Evolutionary conservation across 2,888 invertebrate species (phyloP).

Genomic region (Acrocera orbiculus): DNA sequence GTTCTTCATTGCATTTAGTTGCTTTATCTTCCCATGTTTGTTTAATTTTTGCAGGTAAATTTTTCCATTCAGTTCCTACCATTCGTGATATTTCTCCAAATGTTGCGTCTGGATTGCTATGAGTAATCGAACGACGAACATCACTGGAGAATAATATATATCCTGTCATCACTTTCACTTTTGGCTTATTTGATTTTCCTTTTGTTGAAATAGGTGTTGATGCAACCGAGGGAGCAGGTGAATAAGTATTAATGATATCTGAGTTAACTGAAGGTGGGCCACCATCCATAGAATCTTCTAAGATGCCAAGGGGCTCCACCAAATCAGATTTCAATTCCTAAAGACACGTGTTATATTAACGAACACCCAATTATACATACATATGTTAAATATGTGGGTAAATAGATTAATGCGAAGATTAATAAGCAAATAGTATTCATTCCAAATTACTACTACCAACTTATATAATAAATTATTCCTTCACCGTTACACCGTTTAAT

Average conservation of each 20-base stretch:
- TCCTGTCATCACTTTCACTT: slow-evolving; percentile 70
- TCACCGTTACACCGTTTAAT: no score
- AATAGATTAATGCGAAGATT: no score
- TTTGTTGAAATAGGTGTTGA: slow-evolving; percentile 30
- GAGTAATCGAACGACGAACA: slow-evolving; percentile 77
- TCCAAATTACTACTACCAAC: no score
- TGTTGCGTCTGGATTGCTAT: slow-evolving; percentile 82
- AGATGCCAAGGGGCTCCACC: slow-evolving; percentile 29
- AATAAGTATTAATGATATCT: slow-evolving; percentile 47
- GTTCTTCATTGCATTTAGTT: slow-evolving; percentile 69
- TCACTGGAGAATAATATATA: slow-evolving; percentile 98
- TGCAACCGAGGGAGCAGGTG: slow-evolving; percentile 31
- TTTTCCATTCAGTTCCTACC: slow-evolving; percentile 82
- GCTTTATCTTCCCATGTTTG: slow-evolving; percentile 92
- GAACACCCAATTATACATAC: no score
- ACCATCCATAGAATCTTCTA: slow-evolving; percentile 67
- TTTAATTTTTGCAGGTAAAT: slow-evolving; percentile 70
- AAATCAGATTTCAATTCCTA: slow-evolving; percentile 19
- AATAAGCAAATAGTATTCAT: no score
- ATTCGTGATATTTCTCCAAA: slow-evolving; percentile 73
- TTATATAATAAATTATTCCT: no score
- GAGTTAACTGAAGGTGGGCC: slow-evolving; percentile 67
- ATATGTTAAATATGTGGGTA: no score
- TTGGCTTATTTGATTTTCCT: slow-evolving; percentile 18
- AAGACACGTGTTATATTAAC: no score